These are phyloP conservation scores for Austrofundulus limnaeus DNA, from an alignment of 2,113 vertebrate genomes.

Conservation along the genomic window DNA sequence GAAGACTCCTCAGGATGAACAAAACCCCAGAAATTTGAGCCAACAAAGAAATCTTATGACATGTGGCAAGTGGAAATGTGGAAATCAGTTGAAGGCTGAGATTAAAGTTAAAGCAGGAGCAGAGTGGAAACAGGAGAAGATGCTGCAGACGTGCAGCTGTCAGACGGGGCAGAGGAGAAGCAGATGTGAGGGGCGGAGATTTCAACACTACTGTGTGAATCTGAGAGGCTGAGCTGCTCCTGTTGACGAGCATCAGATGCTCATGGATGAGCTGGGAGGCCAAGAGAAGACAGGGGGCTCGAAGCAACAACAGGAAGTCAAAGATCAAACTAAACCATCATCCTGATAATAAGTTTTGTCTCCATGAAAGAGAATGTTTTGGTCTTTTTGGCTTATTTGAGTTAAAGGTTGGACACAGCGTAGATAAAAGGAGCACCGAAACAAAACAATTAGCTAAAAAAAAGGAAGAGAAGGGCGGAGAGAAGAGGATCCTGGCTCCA, in stretches of 20 bases:
- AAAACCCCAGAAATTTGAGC: background rate
- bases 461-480: constrained; percentile 24
- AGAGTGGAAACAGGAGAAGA: background rate
- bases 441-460: constrained; percentile 2
- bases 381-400: background rate
- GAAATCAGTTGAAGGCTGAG: background rate
- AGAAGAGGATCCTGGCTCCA: constrained; percentile 45
- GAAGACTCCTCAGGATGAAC: background rate
- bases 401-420: background rate
- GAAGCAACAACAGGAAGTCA: constrained; percentile 19
- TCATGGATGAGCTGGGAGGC: constrained; percentile 11
- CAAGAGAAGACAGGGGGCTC: constrained; percentile 18
- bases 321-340: background rate
- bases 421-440: constrained; percentile 14
- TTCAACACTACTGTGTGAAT: constrained; percentile 13
- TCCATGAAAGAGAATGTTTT: constrained; percentile 13
- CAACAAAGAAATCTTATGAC: constrained; percentile 4
- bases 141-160: background rate
- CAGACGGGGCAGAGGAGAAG: background rate
- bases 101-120: background rate
- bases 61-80: background rate
- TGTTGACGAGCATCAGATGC: constrained; percentile 27
- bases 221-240: constrained; percentile 10
- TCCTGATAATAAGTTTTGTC: background rate
- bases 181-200: background rate